Evolutionary conservation across 2,797 vertebrate genomes (phyloP).

Genomic region (Danio choprae): DNA sequence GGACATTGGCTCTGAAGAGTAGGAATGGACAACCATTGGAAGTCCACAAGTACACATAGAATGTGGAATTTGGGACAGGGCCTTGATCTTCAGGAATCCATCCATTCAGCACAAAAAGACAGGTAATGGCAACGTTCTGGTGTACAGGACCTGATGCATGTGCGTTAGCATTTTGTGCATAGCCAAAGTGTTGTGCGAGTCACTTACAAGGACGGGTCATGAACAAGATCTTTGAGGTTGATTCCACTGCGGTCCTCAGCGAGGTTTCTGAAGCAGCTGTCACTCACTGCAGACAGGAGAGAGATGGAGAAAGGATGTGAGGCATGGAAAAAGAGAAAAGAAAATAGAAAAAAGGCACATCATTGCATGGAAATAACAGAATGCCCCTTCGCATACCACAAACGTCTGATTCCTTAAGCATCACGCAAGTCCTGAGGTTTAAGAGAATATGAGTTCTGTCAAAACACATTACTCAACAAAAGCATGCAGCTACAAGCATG

Average conservation of each 20-base stretch:
- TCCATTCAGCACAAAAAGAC: not conserved
- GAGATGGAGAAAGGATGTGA: conserved; percentile 3
- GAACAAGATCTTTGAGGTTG: conserved; percentile 97
- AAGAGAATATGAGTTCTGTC: conserved; percentile 41
- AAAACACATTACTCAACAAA: conserved; percentile 36
- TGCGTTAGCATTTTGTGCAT: not conserved
- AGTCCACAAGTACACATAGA: not conserved
- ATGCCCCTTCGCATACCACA: not conserved
- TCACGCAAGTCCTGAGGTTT: conserved; percentile 36
- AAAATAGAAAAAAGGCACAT: conserved; percentile 30
- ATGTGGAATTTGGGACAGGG: not conserved
- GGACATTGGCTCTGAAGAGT: not conserved
- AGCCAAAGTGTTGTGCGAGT: not conserved
- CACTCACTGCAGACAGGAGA: conserved; percentile 85
- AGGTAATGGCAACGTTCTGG: not conserved
- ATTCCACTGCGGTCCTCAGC: conserved; percentile 96
- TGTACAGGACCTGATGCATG: conserved; percentile 11
- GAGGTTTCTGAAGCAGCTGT: conserved; percentile 97
- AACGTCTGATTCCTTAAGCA: conserved; percentile 38
- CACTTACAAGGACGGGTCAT: conserved; percentile 97
- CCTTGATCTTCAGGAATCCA: not conserved
- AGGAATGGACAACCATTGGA: not conserved
- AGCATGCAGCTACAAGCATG: not conserved
- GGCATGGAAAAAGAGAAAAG: not conserved
- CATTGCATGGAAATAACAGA: conserved; percentile 25